Percentiles rank a stretch among this genome's conserved stretches.
phyloP scores from a whole-genome alignment of 2,797 vertebrate genomes.

The Echeneis naucrates region DNA sequence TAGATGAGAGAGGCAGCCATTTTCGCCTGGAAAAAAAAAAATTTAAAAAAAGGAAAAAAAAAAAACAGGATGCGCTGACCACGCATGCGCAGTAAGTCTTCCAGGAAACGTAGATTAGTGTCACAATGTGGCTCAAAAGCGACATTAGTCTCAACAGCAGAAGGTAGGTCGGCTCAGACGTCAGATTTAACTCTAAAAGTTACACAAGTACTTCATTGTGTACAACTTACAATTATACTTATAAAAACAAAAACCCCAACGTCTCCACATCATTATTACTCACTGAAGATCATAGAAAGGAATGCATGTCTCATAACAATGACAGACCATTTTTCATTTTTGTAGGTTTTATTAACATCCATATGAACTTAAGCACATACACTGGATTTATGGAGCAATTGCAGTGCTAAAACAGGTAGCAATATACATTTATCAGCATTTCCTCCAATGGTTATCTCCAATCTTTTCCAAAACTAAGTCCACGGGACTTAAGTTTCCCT shows the following conservation, averaged over 20 bases:
- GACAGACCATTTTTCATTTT: constrained; percentile 25
- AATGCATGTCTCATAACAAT: neutral
- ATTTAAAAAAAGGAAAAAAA: constrained; percentile 77
- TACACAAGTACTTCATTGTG: neutral
- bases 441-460: constrained; percentile 31
- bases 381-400: constrained; percentile 68
- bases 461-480: constrained; percentile 63
- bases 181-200: rapidly evolving
- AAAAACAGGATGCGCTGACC: constrained; percentile 67
- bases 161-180: no score
- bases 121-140: constrained; percentile 12
- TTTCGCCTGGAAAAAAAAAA: constrained; percentile 79
- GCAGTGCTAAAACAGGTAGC: constrained; percentile 62
- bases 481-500: constrained; percentile 85
- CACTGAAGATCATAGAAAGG: neutral
- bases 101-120: constrained; percentile 49
- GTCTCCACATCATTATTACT: neutral
- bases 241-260: neutral
- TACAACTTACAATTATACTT: neutral
- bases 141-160: neutral
- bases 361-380: constrained; percentile 73
- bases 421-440: constrained; percentile 68
- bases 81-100: constrained; percentile 81
- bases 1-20: constrained; percentile 86
- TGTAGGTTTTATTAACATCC: constrained; percentile 78